Base-by-base conservation (phyloP, 2,113 vertebrate genomes). In the Rhinolophus ferrumequinum region DNA sequence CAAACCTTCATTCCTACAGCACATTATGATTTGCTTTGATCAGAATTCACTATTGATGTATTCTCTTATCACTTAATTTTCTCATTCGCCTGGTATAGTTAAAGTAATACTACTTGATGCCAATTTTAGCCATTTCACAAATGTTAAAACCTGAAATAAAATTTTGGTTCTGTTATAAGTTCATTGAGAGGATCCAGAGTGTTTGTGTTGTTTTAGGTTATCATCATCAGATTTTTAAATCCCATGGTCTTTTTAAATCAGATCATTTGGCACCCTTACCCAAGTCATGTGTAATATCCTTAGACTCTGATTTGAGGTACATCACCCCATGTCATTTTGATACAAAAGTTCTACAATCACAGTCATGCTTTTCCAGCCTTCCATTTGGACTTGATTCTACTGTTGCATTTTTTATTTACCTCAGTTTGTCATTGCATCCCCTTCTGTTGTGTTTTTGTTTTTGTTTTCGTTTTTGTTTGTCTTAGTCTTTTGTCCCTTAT, bases 81-180 rank as follows among this genome's bases (percentile, higher is more conserved):
- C 54, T 75, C 28, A 44, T 67, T 93, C 30, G 10, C 52, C 56
- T 64, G 26, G 10, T 52, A 6, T 18, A 56, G 5, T 83, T 93
- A 77, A 83, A 76, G 21, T 72, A 81, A 52, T 87, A 41, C 0
- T 90, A 15, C 6, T 84, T 54, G 11, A 18, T 69, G 35, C 69
- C 69, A 83, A 1, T 62, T 92, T 62, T 83, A 77, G 75, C n/a
- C 28, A 64, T 95, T 95, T 93, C 52, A 76, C 58, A 90, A 66
- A 85, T 90, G 33, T 50, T 35, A 38, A 80, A 26, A n/a, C 24
- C 54, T 85, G 47, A 86, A 90, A 47, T 94, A 76, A 90, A 54
- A 47, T 18, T 19, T 79, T 35, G 6, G 4, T 86, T 67, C 21
- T 86, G 21, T 41, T 62, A 30, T 24, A 70, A 52, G 9, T 72